Evolutionary conservation across 2,888 invertebrate species (phyloP), one percentile per base, ranked within the genome.

Genomic region (Xylota segnis): DNA sequence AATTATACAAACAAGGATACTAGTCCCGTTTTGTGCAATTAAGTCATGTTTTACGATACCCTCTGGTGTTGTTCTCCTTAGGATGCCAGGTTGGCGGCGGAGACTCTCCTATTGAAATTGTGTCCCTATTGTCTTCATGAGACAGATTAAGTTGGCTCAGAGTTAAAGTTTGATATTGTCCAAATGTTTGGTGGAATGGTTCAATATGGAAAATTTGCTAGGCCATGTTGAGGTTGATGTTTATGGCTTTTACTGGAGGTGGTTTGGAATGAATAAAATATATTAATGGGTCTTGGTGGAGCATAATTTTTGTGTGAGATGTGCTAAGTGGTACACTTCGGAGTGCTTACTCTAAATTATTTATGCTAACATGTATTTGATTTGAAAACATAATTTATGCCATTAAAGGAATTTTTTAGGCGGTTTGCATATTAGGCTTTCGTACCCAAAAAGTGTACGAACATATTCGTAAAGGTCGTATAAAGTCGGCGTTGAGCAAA

Each of bases 31-130:
- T 70, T 37, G n/a, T 59, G 52, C 75, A 84, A 75, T 84, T 79
- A 84, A 79, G 74, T 79, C 70, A 23, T 70, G 63, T 79, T 75
- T 79, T 79, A 84, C 50, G 65, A 45, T 52, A 59, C 79, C 70
- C 75, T 52, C 56, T 70, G 70, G 83, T 45, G 65, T 65, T 75
- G 68, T 79, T 68, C 56, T 63, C 23, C 58, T 29, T 9, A 58
- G 34, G 45, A 52, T 32, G 6, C 27, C 50, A 32, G 52, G 65
- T 65, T 59, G 54, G 68, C 70, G 50, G 45, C n/a, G 5, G 4
- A 29, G 4, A 7, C 5, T 47, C 9, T 32, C 4, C 43, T 54
- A 70, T 59, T 47, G 58, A 43, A 32, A 59, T 40, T 47, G 34
- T 59, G 59, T 14, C 37, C 12, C 59, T 50, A 59, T 61, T 72